Percentiles rank a stretch among this genome's conserved stretches.
phyloP scores from a whole-genome alignment of 2,113 vertebrate genomes.

The Embiotoca jacksoni region DNA sequence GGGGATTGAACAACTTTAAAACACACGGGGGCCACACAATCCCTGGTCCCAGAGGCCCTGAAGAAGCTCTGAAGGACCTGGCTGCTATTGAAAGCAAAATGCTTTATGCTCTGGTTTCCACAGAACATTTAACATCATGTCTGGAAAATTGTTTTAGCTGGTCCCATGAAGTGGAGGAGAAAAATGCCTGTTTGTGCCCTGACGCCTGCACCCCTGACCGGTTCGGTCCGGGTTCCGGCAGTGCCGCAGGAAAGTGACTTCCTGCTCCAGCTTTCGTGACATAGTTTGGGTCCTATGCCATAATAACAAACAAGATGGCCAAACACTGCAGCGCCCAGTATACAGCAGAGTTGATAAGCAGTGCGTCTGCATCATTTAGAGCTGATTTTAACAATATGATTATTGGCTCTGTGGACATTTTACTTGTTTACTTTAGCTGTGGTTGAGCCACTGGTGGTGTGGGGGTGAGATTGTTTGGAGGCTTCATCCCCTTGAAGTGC shows the following conservation, averaged over 20 bases:
- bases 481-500: constrained; percentile 19
- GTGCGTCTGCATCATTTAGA: not conserved
- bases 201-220: constrained; percentile 40
- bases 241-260: constrained; percentile 25
- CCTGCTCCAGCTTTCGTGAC: constrained; percentile 36
- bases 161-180: constrained; percentile 54
- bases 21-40: constrained; percentile 59
- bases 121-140: constrained; percentile 77
- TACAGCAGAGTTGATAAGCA: not conserved
- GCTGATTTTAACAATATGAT: not conserved
- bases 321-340: constrained; percentile 8
- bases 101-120: constrained; percentile 65
- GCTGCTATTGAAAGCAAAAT: constrained; percentile 70
- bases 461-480: not conserved
- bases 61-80: constrained; percentile 63
- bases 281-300: constrained; percentile 13
- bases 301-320: not conserved
- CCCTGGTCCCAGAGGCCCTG: constrained; percentile 40
- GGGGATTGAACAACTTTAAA: constrained; percentile 70
- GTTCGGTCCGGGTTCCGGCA: constrained; percentile 19
- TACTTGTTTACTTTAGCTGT: constrained; percentile 1
- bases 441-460: not conserved
- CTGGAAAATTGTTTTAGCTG: constrained; percentile 77
- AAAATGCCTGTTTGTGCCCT: constrained; percentile 61
- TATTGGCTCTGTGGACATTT: not conserved